Conservation (phyloP, 2,888 invertebrate species). For the Calliphora vomitoria region DNA sequence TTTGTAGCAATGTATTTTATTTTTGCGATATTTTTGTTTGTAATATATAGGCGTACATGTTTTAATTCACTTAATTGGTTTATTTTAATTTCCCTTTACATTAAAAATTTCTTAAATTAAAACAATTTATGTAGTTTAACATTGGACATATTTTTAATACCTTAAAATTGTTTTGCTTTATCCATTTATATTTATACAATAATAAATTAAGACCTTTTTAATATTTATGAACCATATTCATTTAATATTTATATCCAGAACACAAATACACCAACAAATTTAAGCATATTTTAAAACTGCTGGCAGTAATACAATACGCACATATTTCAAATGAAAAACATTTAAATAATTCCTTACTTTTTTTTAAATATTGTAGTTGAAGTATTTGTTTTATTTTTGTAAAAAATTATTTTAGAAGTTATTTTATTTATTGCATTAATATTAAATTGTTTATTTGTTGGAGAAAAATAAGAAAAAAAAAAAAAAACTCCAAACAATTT, state of each 20-base stretch:
- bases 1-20: no score
- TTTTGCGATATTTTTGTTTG: no score
- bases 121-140: no score
- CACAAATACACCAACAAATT: not conserved
- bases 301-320: not conserved
- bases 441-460: conserved; percentile 20
- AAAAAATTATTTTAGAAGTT: not conserved
- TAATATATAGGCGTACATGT: no score
- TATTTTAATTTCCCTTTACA: not conserved
- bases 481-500: not conserved
- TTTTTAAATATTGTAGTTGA: not conserved
- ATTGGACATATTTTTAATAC: no score
- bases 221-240: conserved; percentile 1
- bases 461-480: not conserved
- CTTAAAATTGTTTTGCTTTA: not conserved
- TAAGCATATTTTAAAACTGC: not conserved
- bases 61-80: not conserved
- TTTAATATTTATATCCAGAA: conserved; percentile 1
- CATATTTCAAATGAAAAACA: not conserved
- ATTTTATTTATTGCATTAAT: not conserved
- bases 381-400: not conserved
- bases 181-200: no score
- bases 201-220: not conserved
- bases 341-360: not conserved
- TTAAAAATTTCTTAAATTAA: no score